Percentiles rank a stretch among this genome's conserved stretches.
Evolutionary conservation across 2,888 invertebrate species (phyloP).

Genomic region (Pheosia tremula): DNA sequence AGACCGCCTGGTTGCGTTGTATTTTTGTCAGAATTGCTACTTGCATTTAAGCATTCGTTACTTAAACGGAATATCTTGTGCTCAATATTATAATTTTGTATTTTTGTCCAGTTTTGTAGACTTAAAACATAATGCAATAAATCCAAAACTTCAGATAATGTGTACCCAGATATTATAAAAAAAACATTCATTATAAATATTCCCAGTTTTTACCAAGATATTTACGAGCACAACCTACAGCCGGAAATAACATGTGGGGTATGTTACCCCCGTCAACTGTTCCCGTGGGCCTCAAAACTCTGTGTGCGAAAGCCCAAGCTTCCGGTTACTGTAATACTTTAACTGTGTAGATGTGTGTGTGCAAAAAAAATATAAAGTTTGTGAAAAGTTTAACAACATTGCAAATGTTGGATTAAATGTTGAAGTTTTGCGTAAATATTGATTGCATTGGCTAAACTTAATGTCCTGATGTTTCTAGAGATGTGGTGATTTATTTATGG

Average conservation of each 20-base stretch:
- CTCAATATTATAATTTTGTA: no score
- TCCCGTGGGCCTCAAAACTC: neutral
- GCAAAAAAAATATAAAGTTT: neutral
- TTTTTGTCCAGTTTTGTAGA: no score
- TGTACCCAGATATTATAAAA: neutral
- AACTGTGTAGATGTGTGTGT: neutral
- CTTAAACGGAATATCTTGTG: no score
- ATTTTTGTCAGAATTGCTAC: no score
- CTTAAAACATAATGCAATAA: no score
- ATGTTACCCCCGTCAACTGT: neutral
- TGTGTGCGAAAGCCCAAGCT: neutral
- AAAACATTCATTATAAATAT: neutral
- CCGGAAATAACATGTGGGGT: neutral
- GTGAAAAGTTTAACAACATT: neutral
- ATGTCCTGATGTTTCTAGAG: no score
- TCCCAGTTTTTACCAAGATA: neutral
- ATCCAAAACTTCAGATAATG: no score
- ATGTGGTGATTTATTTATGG: no score
- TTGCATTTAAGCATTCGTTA: no score
- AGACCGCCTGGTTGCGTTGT: neutral
- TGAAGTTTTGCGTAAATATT: no score
- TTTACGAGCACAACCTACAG: conserved; percentile 8
- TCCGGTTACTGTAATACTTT: neutral
- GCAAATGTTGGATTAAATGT: no score
- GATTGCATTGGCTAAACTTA: no score